Percentiles rank a stretch among this genome's conserved stretches.
Evolutionary conservation across 2,888 invertebrate genomes (phyloP).

Genomic region (Onthophagus sagittarius): DNA sequence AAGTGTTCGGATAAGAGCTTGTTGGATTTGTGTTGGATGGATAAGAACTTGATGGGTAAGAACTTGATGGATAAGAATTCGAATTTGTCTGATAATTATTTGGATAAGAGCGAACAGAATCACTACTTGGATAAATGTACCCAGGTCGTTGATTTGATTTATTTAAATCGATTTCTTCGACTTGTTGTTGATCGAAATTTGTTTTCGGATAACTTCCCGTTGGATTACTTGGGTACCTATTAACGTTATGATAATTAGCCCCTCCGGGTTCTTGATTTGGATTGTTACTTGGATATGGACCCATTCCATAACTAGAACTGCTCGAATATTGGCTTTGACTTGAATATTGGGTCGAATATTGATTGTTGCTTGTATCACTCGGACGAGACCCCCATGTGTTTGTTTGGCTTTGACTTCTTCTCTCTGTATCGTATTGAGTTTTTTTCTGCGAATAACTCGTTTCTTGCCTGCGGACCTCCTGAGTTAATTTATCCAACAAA

Average conservation of each 20-base stretch:
- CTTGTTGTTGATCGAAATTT: neutral
- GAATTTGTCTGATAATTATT: neutral
- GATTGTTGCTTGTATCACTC: neutral
- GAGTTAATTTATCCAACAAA: slow-evolving; percentile 36
- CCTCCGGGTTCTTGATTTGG: neutral
- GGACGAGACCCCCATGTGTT: neutral
- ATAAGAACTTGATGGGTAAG: neutral
- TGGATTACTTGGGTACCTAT: neutral
- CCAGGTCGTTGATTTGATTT: neutral
- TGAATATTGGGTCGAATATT: neutral
- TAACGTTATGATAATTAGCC: neutral
- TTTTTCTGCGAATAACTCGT: slow-evolving; percentile 17
- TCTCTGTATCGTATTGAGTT: slow-evolving; percentile 4
- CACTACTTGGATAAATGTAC: no score
- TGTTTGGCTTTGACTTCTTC: neutral
- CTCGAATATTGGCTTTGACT: neutral
- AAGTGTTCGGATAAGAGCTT: neutral
- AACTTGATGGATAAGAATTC: no score
- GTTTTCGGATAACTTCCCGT: neutral
- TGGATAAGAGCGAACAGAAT: neutral
- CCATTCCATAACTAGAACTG: neutral
- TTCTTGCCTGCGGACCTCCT: slow-evolving; percentile 28
- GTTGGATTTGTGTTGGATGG: neutral
- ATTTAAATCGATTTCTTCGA: neutral
- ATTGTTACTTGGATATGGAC: neutral